Conservation (phyloP, 2,888 invertebrate species). For the Eristalis arbustorum region DNA sequence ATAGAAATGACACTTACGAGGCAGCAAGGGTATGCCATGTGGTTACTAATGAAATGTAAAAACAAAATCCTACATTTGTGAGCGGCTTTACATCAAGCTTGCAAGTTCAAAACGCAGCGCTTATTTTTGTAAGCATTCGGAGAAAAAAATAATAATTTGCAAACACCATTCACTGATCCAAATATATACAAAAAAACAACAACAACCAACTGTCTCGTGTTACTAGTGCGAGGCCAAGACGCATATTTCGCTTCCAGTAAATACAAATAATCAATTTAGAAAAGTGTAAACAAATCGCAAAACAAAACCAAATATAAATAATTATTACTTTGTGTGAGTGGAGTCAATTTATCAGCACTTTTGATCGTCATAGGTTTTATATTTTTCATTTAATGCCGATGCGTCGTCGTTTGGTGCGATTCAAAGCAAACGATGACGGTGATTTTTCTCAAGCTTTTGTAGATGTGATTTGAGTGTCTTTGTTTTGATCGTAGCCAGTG, state of each 20-base stretch:
- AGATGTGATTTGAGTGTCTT: not conserved
- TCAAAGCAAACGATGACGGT: not conserved
- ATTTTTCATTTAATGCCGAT: slow-evolving; percentile 2
- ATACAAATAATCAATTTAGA: not conserved
- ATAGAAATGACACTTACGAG: too few species aligned
- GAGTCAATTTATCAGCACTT: not conserved
- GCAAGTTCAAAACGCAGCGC: too few species aligned
- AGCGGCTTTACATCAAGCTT: too few species aligned
- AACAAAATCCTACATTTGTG: too few species aligned
- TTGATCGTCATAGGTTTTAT: slow-evolving; percentile 2
- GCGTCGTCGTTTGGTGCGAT: slow-evolving; percentile 11
- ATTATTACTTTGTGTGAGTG: not conserved
- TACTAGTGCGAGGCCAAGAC: too few species aligned
- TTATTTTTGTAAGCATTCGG: too few species aligned
- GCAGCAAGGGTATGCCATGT: too few species aligned
- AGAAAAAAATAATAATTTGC: too few species aligned
- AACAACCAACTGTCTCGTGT: not conserved
- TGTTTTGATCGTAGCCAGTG: not conserved
- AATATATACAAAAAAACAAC: not conserved
- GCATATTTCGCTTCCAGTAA: not conserved
- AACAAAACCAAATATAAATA: not conserved
- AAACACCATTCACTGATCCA: too few species aligned
- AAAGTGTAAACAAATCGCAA: slow-evolving; percentile 22
- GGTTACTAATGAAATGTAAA: too few species aligned
- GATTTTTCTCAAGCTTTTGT: not conserved